Conservation (phyloP, 2,888 invertebrate species). For the Thera obeliscata region DNA sequence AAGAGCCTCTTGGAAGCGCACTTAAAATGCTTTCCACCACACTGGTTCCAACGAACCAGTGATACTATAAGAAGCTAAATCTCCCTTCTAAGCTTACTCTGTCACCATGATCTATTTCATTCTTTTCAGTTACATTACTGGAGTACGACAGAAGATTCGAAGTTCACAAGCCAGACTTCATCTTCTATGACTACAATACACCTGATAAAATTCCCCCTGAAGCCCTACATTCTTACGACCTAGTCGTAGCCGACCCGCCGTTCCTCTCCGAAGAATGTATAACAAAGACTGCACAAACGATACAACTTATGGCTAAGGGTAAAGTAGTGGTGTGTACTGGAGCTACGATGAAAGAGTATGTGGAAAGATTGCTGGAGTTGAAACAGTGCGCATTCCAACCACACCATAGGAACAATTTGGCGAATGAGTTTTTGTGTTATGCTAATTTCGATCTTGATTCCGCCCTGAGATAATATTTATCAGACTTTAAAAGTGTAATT, state of each 20-base stretch:
- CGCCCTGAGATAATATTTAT: conserved; percentile 56
- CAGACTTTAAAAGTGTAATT: background rate
- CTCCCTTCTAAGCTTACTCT: no score
- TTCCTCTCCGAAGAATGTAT: conserved; percentile 97
- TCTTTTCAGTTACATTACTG: conserved; percentile 88
- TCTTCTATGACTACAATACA: conserved; percentile 94
- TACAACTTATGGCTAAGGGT: conserved; percentile 88
- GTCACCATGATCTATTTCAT: background rate
- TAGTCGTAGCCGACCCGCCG: conserved; percentile 97
- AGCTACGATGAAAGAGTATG: conserved; percentile 90
- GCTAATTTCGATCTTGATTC: conserved; percentile 92
- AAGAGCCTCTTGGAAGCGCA: no score
- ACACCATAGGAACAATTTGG: conserved; percentile 93
- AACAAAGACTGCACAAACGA: conserved; percentile 90
- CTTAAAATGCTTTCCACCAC: no score
- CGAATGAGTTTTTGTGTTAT: conserved; percentile 96
- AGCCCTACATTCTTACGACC: conserved; percentile 86
- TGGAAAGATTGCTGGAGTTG: conserved; percentile 86
- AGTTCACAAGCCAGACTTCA: conserved; percentile 90
- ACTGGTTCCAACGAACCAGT: no score
- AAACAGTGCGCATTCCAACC: conserved; percentile 90
- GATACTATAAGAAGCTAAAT: no score
- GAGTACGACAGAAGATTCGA: conserved; percentile 95
- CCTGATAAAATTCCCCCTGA: conserved; percentile 88
- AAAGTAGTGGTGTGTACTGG: conserved; percentile 96